Evolutionary conservation across 2,113 vertebrate species (phyloP), one percentile per base, ranked within the genome.

Genomic region (Neoarius graeffei): DNA sequence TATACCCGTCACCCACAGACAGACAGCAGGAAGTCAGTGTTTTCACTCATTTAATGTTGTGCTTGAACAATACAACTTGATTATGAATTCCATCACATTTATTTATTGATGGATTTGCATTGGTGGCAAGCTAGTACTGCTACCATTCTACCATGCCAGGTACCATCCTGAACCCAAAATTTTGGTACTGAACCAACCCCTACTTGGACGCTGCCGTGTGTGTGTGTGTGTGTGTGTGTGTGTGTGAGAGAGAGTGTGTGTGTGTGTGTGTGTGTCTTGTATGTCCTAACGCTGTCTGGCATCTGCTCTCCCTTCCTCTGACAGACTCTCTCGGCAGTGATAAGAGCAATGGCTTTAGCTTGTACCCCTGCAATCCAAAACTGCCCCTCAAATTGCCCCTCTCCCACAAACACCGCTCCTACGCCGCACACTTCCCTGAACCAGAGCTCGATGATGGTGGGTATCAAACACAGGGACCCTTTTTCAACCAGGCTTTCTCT

Each of bases 321-420:
- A 94, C 93, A 95, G 95, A 97, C 6, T 93, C 93, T 90, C 95
- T 95, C 54, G 97, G 96, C 17, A 94, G 93, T 81, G 97, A 96
- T n/a, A 97, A 98, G 81, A 95, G 92, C 89, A 92, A 94, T 86
- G 96, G 90, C 85, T 88, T 77, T 89, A 91, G 96, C 84, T 85
- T 92, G 80, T 95, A 94, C 89, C 88, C 93, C 13, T 91, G 94
- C 88, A 95, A 94, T 77, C 94, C 95, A 89, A 92, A 93, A 88
- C 94, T 96, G 67, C 94, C 95, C 66, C 77, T 92, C 20, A 95
- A 94, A 81, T 93, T 94, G 30, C 74, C 94, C 92, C 89, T 90
- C 92, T 80, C 94, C 94, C 89, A 91, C 94, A 90, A 94, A 94
- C 91, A 94, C 93, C 0, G 87, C 85, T 95, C 95, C 85, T 90